Evolutionary conservation across 2,113 vertebrate species (phyloP), one percentile per base, ranked within the genome.

Genomic region (Dasyornis broadbenti): DNA sequence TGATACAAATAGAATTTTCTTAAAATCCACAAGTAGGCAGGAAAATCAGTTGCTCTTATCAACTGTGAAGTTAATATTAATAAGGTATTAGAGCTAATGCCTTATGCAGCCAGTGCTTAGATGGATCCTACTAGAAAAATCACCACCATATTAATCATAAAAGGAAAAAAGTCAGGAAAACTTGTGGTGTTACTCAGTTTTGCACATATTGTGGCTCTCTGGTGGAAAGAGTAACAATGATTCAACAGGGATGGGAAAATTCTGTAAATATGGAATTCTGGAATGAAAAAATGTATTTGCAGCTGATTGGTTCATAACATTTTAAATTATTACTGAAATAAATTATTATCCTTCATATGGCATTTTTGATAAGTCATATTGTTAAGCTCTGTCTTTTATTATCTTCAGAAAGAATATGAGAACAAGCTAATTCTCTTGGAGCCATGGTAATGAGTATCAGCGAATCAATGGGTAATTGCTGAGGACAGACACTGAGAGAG

Each of bases 151-250:
- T 93, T 96, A 93, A 82, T 95, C 73, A 95, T 82, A 57, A 71
- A 56, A 86, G 73, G 82, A 75, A 93, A 95, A 93, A 82, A 63
- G 28, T 47, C 63, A 57, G 50, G 56, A 71, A 72, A 77, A 77
- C 40, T 47, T 22, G 11, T 39, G 31, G 39, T 71, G 37, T 91
- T 96, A 87, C 15, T 89, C 87, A 81, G 63, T 91, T 94, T 59
- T 94, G 81, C 71, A 59, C 37, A 42, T 31, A 64, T 64, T 65
- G 54, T 16, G 24, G 63, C 63, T 86, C 65, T 83, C 45, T 87
- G 20, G 45, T 89, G 93, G 93, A 94, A 92, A 88, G 33, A 83
- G 70, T 68, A 56, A 73, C 31, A 69, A 13, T 96, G 95, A 96
- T 82, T 93, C 96, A 94, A 40, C 21, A 20, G 64, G 40, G 18